Evolutionary conservation across 2,797 vertebrate species (phyloP).

Genomic region (Pampus argenteus): DNA sequence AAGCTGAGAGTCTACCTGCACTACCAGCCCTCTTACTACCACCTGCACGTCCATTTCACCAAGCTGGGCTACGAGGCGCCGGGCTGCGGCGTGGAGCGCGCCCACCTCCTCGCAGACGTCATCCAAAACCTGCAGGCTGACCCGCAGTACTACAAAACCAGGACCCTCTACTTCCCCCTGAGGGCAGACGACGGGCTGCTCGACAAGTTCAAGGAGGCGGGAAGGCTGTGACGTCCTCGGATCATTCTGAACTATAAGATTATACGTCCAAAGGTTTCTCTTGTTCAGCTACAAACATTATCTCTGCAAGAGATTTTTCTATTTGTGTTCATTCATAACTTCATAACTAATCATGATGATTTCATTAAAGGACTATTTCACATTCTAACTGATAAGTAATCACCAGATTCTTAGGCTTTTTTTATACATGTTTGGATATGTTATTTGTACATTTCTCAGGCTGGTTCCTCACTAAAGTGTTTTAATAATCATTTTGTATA

Average conservation of each 20-base stretch:
- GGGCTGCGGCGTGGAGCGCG: slow-evolving; percentile 89
- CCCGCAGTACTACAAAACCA: slow-evolving; percentile 83
- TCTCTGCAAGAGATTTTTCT: slow-evolving; percentile 5
- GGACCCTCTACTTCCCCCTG: slow-evolving; percentile 88
- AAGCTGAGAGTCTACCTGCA: slow-evolving; percentile 92
- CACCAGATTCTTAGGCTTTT: too few species aligned
- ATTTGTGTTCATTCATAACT: neutral
- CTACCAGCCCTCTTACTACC: slow-evolving; percentile 97
- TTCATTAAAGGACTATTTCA: neutral
- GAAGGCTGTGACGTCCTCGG: slow-evolving; percentile 70
- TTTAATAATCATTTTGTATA: neutral
- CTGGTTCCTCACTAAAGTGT: neutral
- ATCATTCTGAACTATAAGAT: too few species aligned
- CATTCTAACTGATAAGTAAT: neutral
- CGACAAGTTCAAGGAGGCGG: slow-evolving; percentile 84
- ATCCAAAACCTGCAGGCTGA: slow-evolving; percentile 90
- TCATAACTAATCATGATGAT: neutral
- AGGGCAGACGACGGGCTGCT: slow-evolving; percentile 87
- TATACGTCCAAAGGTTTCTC: too few species aligned
- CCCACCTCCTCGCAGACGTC: slow-evolving; percentile 91
- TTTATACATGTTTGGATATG: neutral
- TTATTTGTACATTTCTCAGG: neutral
- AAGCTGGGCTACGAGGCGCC: slow-evolving; percentile 90
- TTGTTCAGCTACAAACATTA: neutral
- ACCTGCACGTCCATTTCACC: slow-evolving; percentile 95